Base-by-base conservation (phyloP, 2,888 invertebrate species). In the Spodoptera picta region DNA sequence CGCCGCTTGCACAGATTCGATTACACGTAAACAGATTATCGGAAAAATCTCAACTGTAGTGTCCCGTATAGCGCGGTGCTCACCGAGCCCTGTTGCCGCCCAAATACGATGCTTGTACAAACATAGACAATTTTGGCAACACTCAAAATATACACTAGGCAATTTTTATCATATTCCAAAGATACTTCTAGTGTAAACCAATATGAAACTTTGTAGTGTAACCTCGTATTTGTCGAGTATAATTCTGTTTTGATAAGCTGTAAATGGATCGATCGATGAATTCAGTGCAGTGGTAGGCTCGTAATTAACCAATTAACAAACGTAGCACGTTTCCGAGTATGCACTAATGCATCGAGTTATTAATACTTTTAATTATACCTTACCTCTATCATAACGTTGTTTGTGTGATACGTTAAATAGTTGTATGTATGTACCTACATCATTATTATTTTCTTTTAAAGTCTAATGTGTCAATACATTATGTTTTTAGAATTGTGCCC, bases 1-100 rank as follows among this genome's bases (percentile, higher is more conserved):
- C 36, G 42, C 53, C 19, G 55, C 55, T 27, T 66, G 53, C 65
- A 62, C 66, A 68, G 66, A 85, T 83, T 81, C 73, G 77, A 80
- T 83, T 83, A 81, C 66, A 71, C 57, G 68, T 83, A 81, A 84
- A 82, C 77, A 75, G 75, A 87, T 87, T 86, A 87, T 86, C 72
- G 84, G 83, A 82, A 85, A 86, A 83, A 79, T 82, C 72, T 78
- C 77, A 68, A 68, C 63, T 65, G 61, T 68, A 59, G 57, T 60
- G 59, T 59, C 59, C 50, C 41, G 49, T 44, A 61, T 55, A 51
- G 60, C 60, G 27, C 10, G 46, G 11, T 44, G 31, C 7, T 11
- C 47, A 47, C 54, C 36, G 36, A 36, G 9, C 36, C 36, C 36
- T 9, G 36, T 7, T 9, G 49, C 36, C 52, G 14, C 14, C 43